These are phyloP conservation scores for Cyphotilapia sp. DNA, from an alignment of 2,113 vertebrate species.

Conservation along the genomic window DNA sequence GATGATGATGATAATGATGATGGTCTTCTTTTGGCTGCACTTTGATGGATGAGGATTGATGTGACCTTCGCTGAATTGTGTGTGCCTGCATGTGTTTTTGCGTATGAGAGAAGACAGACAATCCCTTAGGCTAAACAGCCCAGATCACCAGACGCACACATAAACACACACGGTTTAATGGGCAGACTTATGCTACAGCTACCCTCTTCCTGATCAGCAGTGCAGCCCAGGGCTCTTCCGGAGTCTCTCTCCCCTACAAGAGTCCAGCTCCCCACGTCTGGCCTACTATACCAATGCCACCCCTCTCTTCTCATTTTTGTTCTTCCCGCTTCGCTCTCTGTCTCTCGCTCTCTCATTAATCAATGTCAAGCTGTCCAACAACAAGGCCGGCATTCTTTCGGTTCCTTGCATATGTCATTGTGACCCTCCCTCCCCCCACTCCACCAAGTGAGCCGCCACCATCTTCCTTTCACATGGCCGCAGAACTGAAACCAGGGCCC, in stretches of 20 bases:
- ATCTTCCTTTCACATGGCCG: slow-evolving; percentile 86
- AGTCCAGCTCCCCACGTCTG: slow-evolving; percentile 17
- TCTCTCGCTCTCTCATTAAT: slow-evolving; percentile 65
- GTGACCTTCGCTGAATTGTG: slow-evolving; percentile 37
- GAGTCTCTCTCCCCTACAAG: slow-evolving; percentile 37
- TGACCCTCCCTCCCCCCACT: slow-evolving; percentile 73
- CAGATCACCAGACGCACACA: not conserved
- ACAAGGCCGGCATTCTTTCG: slow-evolving; percentile 67
- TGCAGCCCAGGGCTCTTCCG: slow-evolving; percentile 57
- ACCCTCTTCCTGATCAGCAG: slow-evolving; percentile 46
- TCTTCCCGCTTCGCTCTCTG: slow-evolving; percentile 36
- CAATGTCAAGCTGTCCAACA: slow-evolving; percentile 67
- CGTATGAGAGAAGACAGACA: slow-evolving; percentile 46
- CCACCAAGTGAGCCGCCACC: slow-evolving; percentile 80
- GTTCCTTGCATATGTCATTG: slow-evolving; percentile 68
- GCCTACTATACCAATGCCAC: slow-evolving; percentile 48
- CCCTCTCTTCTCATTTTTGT: slow-evolving; percentile 58
- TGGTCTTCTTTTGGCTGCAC: slow-evolving; percentile 23
- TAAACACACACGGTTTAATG: not conserved
- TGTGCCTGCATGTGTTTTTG: slow-evolving; percentile 18
- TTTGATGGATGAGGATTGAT: slow-evolving; percentile 63
- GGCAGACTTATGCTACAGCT: not conserved
- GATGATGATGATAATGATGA: slow-evolving; percentile 8
- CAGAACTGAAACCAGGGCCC: slow-evolving; percentile 74
- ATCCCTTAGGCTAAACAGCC: slow-evolving; percentile 35